A percentile compares a stretch with the other conserved stretches of the same genome.
These are phyloP conservation scores for Corvus hawaiiensis DNA, from an alignment of 2,113 vertebrate species.

Conservation along the genomic window DNA sequence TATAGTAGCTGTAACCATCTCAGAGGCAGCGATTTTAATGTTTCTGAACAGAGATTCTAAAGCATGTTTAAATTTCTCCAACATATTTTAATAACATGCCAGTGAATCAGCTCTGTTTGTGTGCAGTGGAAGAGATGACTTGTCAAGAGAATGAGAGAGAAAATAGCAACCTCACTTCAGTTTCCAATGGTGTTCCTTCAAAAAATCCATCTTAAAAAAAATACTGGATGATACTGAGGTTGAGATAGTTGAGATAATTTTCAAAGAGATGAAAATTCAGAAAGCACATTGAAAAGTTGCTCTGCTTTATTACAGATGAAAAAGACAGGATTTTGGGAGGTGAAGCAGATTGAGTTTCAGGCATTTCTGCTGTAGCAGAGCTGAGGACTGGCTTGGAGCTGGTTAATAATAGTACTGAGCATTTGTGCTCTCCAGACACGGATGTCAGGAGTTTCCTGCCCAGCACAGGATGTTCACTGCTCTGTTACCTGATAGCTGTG, in stretches of 20 bases:
- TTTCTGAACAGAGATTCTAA: neutral
- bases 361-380: neutral
- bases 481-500: neutral
- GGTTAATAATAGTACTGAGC: neutral
- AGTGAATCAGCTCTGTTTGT: constrained; percentile 23
- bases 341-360: neutral
- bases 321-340: neutral
- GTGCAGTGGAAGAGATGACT: neutral
- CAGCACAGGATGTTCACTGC: neutral
- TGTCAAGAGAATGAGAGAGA: neutral
- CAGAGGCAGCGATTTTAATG: neutral
- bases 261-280: neutral
- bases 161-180: neutral
- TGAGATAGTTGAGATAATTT: neutral
- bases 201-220: neutral
- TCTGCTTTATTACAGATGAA: neutral
- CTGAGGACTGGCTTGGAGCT: neutral
- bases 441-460: neutral
- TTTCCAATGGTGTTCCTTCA: neutral
- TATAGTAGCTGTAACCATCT: neutral
- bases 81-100: neutral
- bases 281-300: neutral
- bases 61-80: neutral
- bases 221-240: neutral
- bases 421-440: neutral